Evolutionary conservation across 2,797 vertebrate genomes (phyloP).

Genomic region (Lepus townsendii): DNA sequence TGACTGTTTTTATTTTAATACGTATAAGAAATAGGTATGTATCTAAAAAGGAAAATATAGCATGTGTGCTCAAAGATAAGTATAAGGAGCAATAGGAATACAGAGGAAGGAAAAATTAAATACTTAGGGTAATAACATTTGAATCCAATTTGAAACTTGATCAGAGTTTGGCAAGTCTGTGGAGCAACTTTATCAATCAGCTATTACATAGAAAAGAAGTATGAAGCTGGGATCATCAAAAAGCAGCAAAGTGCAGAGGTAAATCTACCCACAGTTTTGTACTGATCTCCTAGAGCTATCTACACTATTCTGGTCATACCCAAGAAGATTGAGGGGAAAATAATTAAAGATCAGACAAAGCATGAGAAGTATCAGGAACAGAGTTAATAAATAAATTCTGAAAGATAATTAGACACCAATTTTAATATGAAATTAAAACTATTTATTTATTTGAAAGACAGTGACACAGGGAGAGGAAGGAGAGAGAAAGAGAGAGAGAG

Average conservation of each 20-base stretch:
- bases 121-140: not conserved
- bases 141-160: conserved; percentile 5
- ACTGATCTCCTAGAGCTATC: not conserved
- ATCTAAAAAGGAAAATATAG: conserved; percentile 4
- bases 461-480: too few relatives aligned
- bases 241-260: not conserved
- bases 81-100: not conserved
- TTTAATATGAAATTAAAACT: not conserved
- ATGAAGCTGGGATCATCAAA: not conserved
- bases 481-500: too few relatives aligned
- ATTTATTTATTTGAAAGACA: not conserved
- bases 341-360: not conserved
- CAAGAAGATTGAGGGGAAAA: not conserved
- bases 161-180: not conserved
- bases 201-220: not conserved
- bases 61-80: not conserved
- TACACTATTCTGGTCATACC: not conserved
- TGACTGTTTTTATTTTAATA: conserved; percentile 26
- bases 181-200: not conserved
- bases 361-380: not conserved
- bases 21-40: not conserved
- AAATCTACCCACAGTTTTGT: not conserved
- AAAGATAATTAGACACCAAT: conserved; percentile 4
- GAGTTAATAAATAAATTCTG: conserved; percentile 23
- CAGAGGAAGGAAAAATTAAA: not conserved